Percentiles rank a stretch among this genome's conserved stretches.
phyloP scores from a whole-genome alignment of 1,140 invertebrate genomes.

The Subanguina moxae region DNA sequence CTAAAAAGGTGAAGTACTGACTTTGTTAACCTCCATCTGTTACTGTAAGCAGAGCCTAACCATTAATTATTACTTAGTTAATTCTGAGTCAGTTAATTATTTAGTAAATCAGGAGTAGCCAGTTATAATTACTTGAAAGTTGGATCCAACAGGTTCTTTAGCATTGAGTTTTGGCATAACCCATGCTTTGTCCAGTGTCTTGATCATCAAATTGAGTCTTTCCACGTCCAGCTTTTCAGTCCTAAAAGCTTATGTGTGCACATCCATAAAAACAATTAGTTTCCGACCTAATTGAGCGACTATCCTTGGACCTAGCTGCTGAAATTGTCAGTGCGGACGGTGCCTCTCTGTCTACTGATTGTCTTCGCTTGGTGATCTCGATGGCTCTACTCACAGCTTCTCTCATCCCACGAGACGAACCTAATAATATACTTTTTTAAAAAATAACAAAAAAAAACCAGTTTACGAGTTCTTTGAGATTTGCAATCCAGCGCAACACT shows the following conservation, averaged over 20 bases:
- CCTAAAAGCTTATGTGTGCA: slow-evolving; percentile 13
- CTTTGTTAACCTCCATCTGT: too few relatives aligned
- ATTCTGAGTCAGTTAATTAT: slow-evolving; percentile 1
- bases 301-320: slow-evolving; percentile 14
- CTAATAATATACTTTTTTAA: background rate
- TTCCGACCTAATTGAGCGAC: slow-evolving; percentile 4
- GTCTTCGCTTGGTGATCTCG: slow-evolving; percentile 37
- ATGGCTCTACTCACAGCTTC: slow-evolving; percentile 27
- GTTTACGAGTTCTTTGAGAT: too few relatives aligned
- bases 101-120: background rate
- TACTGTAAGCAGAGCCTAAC: too few relatives aligned
- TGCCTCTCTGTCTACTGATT: slow-evolving; percentile 26
- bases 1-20: too few relatives aligned
- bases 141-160: slow-evolving; percentile 55
- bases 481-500: too few relatives aligned
- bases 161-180: slow-evolving; percentile 43
- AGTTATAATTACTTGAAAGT: slow-evolving; percentile 47
- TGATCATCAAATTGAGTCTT: slow-evolving; percentile 48
- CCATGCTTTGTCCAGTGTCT: slow-evolving; percentile 54
- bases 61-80: too few relatives aligned
- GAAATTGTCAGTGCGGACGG: slow-evolving; percentile 5
- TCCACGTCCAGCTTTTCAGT: slow-evolving; percentile 51
- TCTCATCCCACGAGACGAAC: slow-evolving; percentile 10
- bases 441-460: too few relatives aligned
- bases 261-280: background rate